Evolutionary conservation across 2,113 vertebrate species (phyloP).

Genomic region (Columbina picui): DNA sequence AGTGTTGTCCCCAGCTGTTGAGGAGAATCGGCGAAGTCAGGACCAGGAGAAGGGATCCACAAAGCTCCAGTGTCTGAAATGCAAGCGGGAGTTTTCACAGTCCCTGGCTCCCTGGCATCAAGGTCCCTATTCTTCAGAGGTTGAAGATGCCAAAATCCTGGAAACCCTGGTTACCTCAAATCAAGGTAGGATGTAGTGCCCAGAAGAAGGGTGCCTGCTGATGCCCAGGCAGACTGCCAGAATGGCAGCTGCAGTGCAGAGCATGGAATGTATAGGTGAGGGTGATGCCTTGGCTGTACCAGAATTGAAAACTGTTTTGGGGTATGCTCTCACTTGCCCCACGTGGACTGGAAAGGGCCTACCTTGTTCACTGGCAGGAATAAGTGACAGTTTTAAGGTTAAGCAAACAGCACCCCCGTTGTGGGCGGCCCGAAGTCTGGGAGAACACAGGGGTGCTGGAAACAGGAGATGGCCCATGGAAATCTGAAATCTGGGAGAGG

Average conservation of each 20-base stretch:
- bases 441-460: neutral
- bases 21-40: slow-evolving; percentile 73
- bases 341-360: neutral
- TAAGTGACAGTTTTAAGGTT: neutral
- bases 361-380: neutral
- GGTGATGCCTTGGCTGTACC: neutral
- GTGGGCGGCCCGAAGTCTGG: neutral
- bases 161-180: neutral
- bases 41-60: slow-evolving; percentile 15
- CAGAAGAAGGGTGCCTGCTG: neutral
- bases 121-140: neutral
- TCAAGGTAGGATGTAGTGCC: slow-evolving; percentile 31
- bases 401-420: neutral
- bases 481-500: neutral
- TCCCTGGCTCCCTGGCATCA: neutral
- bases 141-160: neutral
- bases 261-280: neutral
- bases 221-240: neutral
- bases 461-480: neutral
- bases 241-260: neutral
- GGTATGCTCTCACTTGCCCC: neutral
- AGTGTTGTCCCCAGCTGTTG: slow-evolving; percentile 74
- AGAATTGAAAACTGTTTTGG: neutral
- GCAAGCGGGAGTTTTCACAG: slow-evolving; percentile 79
- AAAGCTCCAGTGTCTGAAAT: slow-evolving; percentile 86